Percentiles rank a stretch among this genome's conserved stretches.
Conservation (phyloP, 2,888 invertebrate species). For the Chloroclysta siterata region DNA sequence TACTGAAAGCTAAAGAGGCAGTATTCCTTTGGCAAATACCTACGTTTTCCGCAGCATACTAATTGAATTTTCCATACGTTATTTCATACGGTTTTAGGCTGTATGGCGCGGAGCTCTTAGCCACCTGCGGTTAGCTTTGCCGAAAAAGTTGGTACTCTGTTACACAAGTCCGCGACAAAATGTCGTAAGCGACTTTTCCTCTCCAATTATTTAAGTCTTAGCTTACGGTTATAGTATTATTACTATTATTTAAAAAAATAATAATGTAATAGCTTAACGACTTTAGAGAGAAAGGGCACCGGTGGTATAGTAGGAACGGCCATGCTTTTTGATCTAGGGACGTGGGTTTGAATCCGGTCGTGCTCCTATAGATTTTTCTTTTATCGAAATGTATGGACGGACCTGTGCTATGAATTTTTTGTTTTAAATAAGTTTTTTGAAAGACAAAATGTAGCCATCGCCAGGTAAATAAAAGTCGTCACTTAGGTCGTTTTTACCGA, state of each 20-base stretch:
- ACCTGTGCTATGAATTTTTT: too few species aligned
- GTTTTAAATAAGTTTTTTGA: too few species aligned
- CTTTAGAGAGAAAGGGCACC: too few species aligned
- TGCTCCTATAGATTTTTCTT: too few species aligned
- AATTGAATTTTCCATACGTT: slow-evolving; percentile 51
- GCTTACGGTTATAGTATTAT: too few species aligned
- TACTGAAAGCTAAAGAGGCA: slow-evolving; percentile 8
- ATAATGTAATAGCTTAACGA: too few species aligned
- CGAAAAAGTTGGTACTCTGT: slow-evolving; percentile 14
- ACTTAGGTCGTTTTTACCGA: not conserved
- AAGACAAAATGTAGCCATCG: not conserved
- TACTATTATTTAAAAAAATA: too few species aligned
- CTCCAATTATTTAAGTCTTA: too few species aligned
- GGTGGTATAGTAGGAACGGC: too few species aligned
- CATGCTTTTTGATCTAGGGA: too few species aligned
- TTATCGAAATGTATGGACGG: too few species aligned
- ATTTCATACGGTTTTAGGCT: slow-evolving; percentile 25
- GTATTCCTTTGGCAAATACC: slow-evolving; percentile 1
- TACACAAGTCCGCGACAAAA: slow-evolving; percentile 3
- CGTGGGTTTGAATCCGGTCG: too few species aligned
- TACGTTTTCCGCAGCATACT: slow-evolving; percentile 34
- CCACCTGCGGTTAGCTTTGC: slow-evolving; percentile 25
- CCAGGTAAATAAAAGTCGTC: not conserved
- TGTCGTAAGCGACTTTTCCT: slow-evolving; percentile 1
- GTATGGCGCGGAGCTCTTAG: slow-evolving; percentile 22